A percentile compares a stretch with the other conserved stretches of the same genome.
Evolutionary conservation across 2,113 vertebrate genomes (phyloP).

Genomic region (Charina bottae): DNA sequence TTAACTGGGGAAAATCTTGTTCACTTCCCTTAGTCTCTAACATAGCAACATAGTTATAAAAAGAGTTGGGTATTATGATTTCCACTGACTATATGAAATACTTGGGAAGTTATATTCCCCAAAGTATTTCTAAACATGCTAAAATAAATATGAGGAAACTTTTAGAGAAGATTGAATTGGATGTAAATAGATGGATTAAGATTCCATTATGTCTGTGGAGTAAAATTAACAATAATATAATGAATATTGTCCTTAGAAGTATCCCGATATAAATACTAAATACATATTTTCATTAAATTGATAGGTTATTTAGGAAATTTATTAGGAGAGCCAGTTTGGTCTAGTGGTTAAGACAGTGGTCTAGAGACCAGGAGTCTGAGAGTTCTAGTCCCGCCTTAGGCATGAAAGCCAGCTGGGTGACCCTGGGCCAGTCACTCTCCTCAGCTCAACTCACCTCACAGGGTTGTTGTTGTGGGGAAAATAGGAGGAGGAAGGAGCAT

Average conservation of each 20-base stretch:
- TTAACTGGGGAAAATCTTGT: neutral
- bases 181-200: neutral
- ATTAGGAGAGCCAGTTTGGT: too few species aligned
- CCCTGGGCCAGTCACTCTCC: too few species aligned
- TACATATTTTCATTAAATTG: neutral
- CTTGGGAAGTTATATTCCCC: neutral
- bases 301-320: neutral
- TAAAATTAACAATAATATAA: neutral
- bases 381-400: too few species aligned
- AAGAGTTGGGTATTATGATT: neutral
- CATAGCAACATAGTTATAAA: neutral
- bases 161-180: neutral
- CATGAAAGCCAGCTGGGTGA: too few species aligned
- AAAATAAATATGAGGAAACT: neutral
- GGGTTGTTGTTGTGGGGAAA: too few species aligned
- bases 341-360: too few species aligned
- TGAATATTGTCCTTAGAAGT: neutral
- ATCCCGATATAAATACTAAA: neutral
- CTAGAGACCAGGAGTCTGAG: too few species aligned
- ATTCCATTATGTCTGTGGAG: neutral
- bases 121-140: neutral
- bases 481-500: too few species aligned
- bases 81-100: neutral
- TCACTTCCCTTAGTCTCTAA: neutral
- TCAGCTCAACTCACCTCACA: too few species aligned